Base-by-base conservation (phyloP, 2,113 vertebrate genomes). In the Aptenodytes forsteri region DNA sequence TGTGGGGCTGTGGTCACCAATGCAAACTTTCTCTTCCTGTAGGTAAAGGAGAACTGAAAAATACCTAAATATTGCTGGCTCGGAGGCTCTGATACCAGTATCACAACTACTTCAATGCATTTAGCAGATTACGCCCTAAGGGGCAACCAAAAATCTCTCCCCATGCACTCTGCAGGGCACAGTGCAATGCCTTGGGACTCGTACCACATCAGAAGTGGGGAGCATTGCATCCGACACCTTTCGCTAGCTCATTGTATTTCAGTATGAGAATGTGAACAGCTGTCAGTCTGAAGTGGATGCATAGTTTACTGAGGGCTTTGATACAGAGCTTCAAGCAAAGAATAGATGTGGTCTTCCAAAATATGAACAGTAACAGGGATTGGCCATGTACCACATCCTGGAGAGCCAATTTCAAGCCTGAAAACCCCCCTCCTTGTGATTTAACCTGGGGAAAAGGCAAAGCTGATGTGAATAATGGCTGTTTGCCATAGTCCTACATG, bases 161-260 rank as follows among this genome's bases (percentile, higher is more conserved):
- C 9, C 17, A 16, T 62, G 34, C 5, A 2, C 11, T 55, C 61
- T 47, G 54, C 4, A 25, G 27, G 56, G 36, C 42, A 6, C 20
- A 14, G 34, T 16, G 25, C 29, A 14, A 4, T 1, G 3, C 54
- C 20, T 2, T 5, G 20, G 46, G 40, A 13, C 50, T 71, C 11
- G 0, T 13, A 14, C 15, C 4, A 0, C 15, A 7, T 65, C 40
- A 29, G 40, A 77, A 9, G 2, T 0, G 1, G 19, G n/a, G 7
- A 87, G 22, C 9, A 2, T 9, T 17, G 15, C 44, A 29, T 8
- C 34, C 3, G 3, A 66, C 30, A n/a, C 65, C 18, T 61, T 54
- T 70, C 21, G 6, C 26, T 20, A 0, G 25, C 42, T 75, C 34
- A 1, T 17, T 7, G 10, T 80, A 19, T 19, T 64, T 73, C 40